Base-by-base conservation (phyloP, 2,888 invertebrate genomes). In the Zhuqinia jingwanae region DNA sequence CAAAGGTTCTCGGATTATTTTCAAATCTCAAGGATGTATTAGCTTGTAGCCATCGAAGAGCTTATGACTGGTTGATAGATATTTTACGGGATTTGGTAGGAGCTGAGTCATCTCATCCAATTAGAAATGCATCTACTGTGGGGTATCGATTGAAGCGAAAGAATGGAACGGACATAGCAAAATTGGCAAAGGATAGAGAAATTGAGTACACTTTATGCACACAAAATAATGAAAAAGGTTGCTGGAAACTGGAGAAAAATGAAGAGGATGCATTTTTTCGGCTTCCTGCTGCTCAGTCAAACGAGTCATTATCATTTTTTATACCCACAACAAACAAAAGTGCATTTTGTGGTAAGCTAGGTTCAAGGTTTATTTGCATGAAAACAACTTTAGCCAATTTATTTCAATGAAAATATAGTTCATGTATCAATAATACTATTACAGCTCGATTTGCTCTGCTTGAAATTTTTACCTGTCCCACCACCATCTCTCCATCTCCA, bases 21-120 rank as follows among this genome's bases (percentile, higher is more conserved):
- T 30, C 63, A 58, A 68, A 47, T 42, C 63, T 87, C 17, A 81
- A 87, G 17, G 87, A 85, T 56, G 47, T 45, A 6, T 78, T 88
- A 3, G 88, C 87, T 17, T 88, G 88, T 63, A 88, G 87, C 42
- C 88, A 88, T 30, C 53, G 88, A 20, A 42, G 88, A 63, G 87
- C 88, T 0, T 88, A 88, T 68, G 87, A 83, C 50, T 70, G 87
- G 15, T 75, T 82, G 25, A 73, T 73, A 8, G 85, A 85, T 68
- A 65, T 82, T 30, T 63, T 88, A 15, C 15, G 77, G 17, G 85
- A 85, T 56, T 50, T 68, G n/a, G 25, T 27, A 17, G 47, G 47
- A 15, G 53, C 17, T 60, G 5, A 42, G 17, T 13, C 30, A 10
- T 11, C n/a, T 0, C 25, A 45, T 65, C 25, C 60, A 1, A 42